These are phyloP conservation scores for Aproaerema taeniolella DNA, from an alignment of 2,888 invertebrate species.

Conservation along the genomic window DNA sequence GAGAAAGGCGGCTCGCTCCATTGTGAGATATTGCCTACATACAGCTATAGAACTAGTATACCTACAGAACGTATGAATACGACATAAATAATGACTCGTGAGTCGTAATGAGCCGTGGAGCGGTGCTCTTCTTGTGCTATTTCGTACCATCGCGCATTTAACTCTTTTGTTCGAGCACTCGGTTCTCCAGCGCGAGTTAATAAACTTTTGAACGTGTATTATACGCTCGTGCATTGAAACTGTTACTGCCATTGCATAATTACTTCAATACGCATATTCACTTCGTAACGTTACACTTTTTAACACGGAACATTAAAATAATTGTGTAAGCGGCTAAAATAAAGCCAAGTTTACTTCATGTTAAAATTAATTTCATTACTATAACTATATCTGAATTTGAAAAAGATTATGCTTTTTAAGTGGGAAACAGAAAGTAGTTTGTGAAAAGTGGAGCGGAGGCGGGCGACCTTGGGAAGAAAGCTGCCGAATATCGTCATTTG, in stretches of 20 bases:
- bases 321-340: neutral
- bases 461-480: slow-evolving; percentile 33
- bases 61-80: slow-evolving; percentile 24
- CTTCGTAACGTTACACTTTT: slow-evolving; percentile 5
- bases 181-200: slow-evolving; percentile 17
- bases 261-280: slow-evolving; percentile 8
- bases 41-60: slow-evolving; percentile 9
- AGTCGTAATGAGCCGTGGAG: slow-evolving; percentile 25
- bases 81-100: slow-evolving; percentile 28
- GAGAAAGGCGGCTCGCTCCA: slow-evolving; percentile 38
- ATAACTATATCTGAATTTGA: too few species aligned
- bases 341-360: too few species aligned
- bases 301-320: slow-evolving; percentile 2
- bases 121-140: slow-evolving; percentile 22
- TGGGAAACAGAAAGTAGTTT: slow-evolving; percentile 17
- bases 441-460: slow-evolving; percentile 14
- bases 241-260: slow-evolving; percentile 12
- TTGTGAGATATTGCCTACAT: slow-evolving; percentile 25
- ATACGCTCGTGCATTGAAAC: slow-evolving; percentile 4
- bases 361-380: too few species aligned
- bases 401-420: slow-evolving; percentile 4
- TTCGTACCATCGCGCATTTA: slow-evolving; percentile 44
- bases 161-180: slow-evolving; percentile 45
- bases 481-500: slow-evolving; percentile 34
- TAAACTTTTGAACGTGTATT: slow-evolving; percentile 11